Evolutionary conservation across 1,140 invertebrate genomes (phyloP).

Genomic region (Lordiphosa clarofinis): DNA sequence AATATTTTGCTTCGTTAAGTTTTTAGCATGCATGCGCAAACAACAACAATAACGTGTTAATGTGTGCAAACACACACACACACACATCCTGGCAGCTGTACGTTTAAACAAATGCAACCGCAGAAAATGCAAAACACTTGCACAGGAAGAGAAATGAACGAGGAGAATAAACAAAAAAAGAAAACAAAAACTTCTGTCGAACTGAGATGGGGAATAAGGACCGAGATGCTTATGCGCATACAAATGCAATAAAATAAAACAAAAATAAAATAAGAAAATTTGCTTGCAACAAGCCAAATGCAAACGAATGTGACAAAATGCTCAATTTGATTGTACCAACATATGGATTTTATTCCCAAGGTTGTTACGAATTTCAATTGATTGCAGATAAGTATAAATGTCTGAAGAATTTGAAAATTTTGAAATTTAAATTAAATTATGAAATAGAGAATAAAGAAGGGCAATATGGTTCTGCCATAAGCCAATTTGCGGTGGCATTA

Average conservation of each 20-base stretch:
- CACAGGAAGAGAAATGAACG: conserved; percentile 8
- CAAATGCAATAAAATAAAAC: conserved; percentile 63
- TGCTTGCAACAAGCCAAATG: conserved; percentile 8
- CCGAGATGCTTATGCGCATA: conserved; percentile 34
- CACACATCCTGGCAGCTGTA: conserved; percentile 4
- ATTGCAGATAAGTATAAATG: no score
- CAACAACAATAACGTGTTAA: conserved; percentile 57
- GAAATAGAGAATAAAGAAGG: no score
- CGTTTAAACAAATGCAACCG: conserved; percentile 33
- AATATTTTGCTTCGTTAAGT: conserved; percentile 70
- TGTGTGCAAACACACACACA: conserved; percentile 37
- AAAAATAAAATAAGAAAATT: not conserved
- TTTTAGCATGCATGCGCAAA: conserved; percentile 57
- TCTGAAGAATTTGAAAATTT: no score
- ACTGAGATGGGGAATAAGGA: conserved; percentile 23
- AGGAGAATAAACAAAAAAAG: conserved; percentile 3
- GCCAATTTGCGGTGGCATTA: no score
- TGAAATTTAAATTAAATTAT: no score
- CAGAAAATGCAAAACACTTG: conserved; percentile 71
- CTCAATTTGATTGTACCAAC: conserved; percentile 25
- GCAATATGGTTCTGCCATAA: no score
- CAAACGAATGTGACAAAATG: conserved; percentile 37
- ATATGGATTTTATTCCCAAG: conserved; percentile 3
- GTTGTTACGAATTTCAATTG: no score
- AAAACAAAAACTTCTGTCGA: conserved; percentile 15